Percentiles rank a stretch among this genome's conserved stretches.
Evolutionary conservation across 2,888 invertebrate genomes (phyloP).

Genomic region (Endotricha flammealis): DNA sequence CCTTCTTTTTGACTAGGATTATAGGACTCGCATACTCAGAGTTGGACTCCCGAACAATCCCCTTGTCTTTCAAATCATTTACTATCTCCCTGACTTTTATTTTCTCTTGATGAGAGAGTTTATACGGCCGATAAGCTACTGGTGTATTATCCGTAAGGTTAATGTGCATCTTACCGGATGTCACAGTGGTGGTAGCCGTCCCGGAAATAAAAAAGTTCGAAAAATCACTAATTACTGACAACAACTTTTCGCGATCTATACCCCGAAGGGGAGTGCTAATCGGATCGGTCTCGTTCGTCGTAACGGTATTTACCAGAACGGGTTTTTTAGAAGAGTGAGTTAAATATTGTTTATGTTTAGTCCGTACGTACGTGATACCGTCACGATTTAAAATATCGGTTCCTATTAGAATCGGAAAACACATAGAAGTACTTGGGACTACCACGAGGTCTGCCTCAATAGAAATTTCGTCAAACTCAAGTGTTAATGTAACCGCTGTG

Average conservation of each 20-base stretch:
- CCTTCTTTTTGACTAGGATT: conserved; percentile 6
- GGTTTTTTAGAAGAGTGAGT: background rate
- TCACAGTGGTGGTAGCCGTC: conserved; percentile 17
- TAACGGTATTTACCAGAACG: background rate
- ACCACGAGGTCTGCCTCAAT: conserved; percentile 19
- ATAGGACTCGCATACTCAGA: conserved; percentile 9
- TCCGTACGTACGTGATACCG: conserved; percentile 1
- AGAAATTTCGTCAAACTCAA: conserved; percentile 12
- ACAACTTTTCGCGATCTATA: conserved; percentile 2
- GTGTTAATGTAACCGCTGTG: background rate
- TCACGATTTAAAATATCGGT: conserved; percentile 21
- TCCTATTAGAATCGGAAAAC: background rate
- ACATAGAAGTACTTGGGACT: conserved; percentile 3
- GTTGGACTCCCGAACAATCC: conserved; percentile 1
- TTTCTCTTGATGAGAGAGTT: conserved; percentile 6
- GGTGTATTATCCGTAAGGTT: background rate
- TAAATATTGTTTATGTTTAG: conserved; percentile 4
- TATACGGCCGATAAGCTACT: conserved; percentile 5
- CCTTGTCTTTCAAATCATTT: conserved; percentile 1
- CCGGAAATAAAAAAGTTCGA: conserved; percentile 19
- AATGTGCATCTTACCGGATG: conserved; percentile 1
- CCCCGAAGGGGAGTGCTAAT: conserved; percentile 14
- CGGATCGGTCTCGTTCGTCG: background rate
- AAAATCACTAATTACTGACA: conserved; percentile 16
- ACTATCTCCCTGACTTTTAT: conserved; percentile 4